Evolutionary conservation across 2,113 vertebrate genomes (phyloP).

Genomic region (Plestiodon gilberti): DNA sequence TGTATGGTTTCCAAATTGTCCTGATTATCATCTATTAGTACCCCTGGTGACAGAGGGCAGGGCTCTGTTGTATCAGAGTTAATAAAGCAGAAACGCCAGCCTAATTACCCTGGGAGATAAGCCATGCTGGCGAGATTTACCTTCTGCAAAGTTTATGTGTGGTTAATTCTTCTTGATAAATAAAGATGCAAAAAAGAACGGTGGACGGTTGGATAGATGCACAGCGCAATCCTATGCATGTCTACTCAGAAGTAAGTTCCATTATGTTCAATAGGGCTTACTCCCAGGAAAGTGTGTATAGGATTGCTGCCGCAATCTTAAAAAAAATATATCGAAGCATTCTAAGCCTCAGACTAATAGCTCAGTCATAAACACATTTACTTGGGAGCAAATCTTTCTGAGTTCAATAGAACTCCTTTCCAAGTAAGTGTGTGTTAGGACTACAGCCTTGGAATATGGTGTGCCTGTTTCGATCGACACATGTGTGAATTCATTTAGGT

Average conservation of each 20-base stretch:
- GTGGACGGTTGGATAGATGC: conserved; percentile 12
- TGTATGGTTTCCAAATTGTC: conserved; percentile 77
- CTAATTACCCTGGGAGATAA: conserved; percentile 78
- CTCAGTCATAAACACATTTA: not conserved
- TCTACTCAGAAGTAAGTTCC: no score
- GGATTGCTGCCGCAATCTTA: no score
- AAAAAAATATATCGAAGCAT: not conserved
- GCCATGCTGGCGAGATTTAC: conserved; percentile 70
- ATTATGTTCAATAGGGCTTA: no score
- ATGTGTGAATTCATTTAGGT: not conserved
- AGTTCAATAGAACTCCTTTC: not conserved
- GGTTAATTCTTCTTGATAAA: conserved; percentile 59
- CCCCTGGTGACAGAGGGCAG: conserved; percentile 80
- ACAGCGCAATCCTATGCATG: not conserved
- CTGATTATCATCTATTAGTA: conserved; percentile 78
- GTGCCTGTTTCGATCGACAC: no score
- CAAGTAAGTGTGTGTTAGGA: not conserved
- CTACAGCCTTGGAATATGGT: not conserved
- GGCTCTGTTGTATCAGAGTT: conserved; percentile 76
- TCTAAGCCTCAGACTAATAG: not conserved
- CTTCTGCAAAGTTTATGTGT: conserved; percentile 54
- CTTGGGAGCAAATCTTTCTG: not conserved
- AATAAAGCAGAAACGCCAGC: conserved; percentile 82
- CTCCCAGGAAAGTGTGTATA: no score
- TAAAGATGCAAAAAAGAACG: conserved; percentile 6